Conservation (phyloP, 2,797 vertebrate species). For the Enteromius paludinosus region DNA sequence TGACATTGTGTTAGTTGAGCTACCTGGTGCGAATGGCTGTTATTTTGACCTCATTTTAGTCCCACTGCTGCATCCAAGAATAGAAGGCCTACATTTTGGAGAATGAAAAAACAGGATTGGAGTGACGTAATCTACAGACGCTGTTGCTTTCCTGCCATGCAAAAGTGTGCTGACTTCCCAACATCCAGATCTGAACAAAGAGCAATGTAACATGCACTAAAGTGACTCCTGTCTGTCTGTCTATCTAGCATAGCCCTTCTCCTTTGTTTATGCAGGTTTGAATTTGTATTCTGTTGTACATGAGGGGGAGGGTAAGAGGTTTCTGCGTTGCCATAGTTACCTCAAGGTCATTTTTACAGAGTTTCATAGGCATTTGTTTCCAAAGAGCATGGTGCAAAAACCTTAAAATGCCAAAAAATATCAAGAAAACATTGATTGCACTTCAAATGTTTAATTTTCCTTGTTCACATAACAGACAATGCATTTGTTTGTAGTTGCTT, state of each 20-base stretch:
- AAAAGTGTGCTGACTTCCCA: slow-evolving; percentile 29
- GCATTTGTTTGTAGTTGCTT: background rate
- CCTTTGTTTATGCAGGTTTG: slow-evolving; percentile 25
- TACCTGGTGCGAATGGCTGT: slow-evolving; percentile 48
- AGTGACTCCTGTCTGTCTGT: background rate
- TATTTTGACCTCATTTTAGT: slow-evolving; percentile 48
- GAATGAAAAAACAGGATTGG: slow-evolving; percentile 23
- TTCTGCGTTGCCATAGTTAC: slow-evolving; percentile 72
- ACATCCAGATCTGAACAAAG: background rate
- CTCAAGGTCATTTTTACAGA: slow-evolving; percentile 65
- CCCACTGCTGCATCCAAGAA: slow-evolving; percentile 31
- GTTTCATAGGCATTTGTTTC: slow-evolving; percentile 54
- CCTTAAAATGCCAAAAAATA: background rate
- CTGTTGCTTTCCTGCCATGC: background rate
- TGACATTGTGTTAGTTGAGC: slow-evolving; percentile 34
- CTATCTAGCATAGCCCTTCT: background rate
- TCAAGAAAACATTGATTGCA: background rate
- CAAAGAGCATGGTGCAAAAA: slow-evolving; percentile 67
- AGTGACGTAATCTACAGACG: slow-evolving; percentile 23
- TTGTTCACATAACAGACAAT: slow-evolving; percentile 5
- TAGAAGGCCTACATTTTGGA: slow-evolving; percentile 44
- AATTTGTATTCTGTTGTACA: slow-evolving; percentile 63
- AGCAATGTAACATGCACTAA: background rate
- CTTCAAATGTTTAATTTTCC: slow-evolving; percentile 17
- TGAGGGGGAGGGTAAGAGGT: slow-evolving; percentile 27